Percentiles rank a stretch among this genome's conserved stretches.
phyloP scores from a whole-genome alignment of 1,140 invertebrate genomes.

The Carposina sasakii region DNA sequence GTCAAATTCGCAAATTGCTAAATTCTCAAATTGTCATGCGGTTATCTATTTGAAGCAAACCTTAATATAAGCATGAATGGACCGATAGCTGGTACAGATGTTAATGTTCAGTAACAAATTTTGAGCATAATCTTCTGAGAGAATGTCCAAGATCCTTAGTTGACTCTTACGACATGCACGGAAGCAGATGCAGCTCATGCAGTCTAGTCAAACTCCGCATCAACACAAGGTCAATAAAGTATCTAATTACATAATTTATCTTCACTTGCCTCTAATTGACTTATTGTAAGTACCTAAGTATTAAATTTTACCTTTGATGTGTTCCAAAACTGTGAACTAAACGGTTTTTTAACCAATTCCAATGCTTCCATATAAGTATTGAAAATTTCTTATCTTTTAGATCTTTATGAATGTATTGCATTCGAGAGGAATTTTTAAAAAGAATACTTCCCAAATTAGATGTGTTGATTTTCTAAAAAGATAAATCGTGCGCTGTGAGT shows the following conservation, averaged over 20 bases:
- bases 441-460: constrained; percentile 4
- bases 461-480: background rate
- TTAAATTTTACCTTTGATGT: background rate
- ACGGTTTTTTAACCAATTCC: background rate
- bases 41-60: too few species aligned
- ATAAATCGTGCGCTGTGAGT: too few species aligned
- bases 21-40: too few species aligned
- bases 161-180: background rate
- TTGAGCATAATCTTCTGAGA: too few species aligned
- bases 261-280: background rate
- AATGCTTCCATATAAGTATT: constrained; percentile 1
- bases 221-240: background rate
- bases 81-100: too few species aligned
- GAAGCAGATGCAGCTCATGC: background rate
- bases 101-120: too few species aligned
- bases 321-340: background rate
- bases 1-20: too few species aligned
- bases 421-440: background rate
- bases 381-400: background rate
- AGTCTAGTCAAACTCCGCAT: background rate
- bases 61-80: too few species aligned
- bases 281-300: background rate
- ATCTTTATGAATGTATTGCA: background rate
- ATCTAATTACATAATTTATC: background rate
- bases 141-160: background rate